Conservation (phyloP, 2,113 vertebrate species). For the Tenebrosternarchus preto region DNA sequence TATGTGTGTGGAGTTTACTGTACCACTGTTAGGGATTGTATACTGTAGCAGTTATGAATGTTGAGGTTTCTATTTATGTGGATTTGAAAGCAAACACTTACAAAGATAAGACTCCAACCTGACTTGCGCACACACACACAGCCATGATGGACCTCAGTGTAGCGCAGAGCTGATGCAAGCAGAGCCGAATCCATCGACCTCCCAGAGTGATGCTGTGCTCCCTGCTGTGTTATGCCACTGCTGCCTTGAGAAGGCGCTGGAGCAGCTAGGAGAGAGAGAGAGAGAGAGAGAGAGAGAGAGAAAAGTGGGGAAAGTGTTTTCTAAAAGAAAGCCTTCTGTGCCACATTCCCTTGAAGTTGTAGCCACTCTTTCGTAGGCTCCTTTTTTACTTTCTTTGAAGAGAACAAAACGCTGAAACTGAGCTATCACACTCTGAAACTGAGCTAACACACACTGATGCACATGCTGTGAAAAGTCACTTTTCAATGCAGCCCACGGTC, state of each 20-base stretch:
- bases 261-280: background rate
- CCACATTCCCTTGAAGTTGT: constrained; percentile 7
- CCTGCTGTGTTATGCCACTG: background rate
- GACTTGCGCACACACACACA: background rate
- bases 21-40: background rate
- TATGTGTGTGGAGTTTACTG: background rate
- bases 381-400: background rate
- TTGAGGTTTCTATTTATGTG: background rate
- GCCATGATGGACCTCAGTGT: background rate
- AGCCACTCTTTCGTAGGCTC: background rate
- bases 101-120: background rate
- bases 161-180: constrained; percentile 13
- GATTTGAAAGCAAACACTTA: background rate
- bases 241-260: background rate
- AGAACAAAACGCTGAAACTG: background rate
- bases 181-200: background rate
- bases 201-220: background rate
- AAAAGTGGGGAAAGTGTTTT: background rate
- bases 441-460: constrained; percentile 29
- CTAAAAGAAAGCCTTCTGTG: background rate
- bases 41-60: background rate
- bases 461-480: constrained; percentile 22
- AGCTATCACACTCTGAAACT: constrained; percentile 18
- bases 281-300: background rate
- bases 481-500: constrained; percentile 13